These are phyloP conservation scores for Drosophila emarginata DNA, from an alignment of 2,888 invertebrate genomes.

Conservation along the genomic window DNA sequence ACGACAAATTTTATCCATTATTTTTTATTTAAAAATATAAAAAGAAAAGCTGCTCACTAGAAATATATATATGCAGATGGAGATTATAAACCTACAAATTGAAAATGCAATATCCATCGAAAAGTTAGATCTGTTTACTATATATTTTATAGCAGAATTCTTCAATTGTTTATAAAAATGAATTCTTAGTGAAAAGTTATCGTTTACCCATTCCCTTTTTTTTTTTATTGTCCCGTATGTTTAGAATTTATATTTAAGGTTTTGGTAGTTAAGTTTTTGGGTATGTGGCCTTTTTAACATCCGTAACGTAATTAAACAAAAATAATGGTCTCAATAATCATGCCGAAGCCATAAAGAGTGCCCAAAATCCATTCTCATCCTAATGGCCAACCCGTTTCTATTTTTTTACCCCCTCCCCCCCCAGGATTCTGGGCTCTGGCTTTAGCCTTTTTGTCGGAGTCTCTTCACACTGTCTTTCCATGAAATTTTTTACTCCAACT, in stretches of 20 bases:
- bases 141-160: no score
- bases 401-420: slow-evolving; percentile 11
- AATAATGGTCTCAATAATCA: slow-evolving; percentile 77
- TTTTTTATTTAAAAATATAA: no score
- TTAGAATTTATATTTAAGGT: slow-evolving; percentile 6
- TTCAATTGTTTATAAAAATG: no score
- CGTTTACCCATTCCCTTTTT: neutral
- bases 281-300: slow-evolving; percentile 56
- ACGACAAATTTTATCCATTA: no score
- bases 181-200: neutral
- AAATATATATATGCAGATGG: no score
- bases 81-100: no score
- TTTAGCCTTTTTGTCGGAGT: slow-evolving; percentile 19
- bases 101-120: no score
- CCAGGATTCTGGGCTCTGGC: neutral
- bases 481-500: neutral
- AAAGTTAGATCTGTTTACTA: no score
- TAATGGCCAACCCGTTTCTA: slow-evolving; percentile 57
- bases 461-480: slow-evolving; percentile 14
- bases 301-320: slow-evolving; percentile 78
- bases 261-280: slow-evolving; percentile 8
- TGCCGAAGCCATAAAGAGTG: slow-evolving; percentile 60
- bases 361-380: slow-evolving; percentile 13
- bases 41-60: no score
- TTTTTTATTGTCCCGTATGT: neutral